Base-by-base conservation (phyloP, 1,140 invertebrate genomes). In the Drosophila parvula region DNA sequence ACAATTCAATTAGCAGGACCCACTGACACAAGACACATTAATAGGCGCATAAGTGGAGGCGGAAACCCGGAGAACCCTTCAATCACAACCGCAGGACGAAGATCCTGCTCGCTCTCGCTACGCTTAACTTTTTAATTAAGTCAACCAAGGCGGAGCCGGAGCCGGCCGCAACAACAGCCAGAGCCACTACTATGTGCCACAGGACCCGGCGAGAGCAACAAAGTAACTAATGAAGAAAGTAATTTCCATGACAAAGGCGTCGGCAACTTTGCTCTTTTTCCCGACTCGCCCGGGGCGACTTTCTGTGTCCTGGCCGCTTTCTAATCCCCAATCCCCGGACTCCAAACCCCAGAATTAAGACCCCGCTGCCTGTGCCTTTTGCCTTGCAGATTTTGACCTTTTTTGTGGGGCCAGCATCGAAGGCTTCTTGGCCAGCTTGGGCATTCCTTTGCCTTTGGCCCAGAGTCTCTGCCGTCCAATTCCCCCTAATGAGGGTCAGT, bases 121-220 rank as follows among this genome's bases (percentile, higher is more conserved):
- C 53, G 74, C 67, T 79, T 57, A 89, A 90, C 80, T 91, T 90
- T 90, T 84, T 90, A 90, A 90, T 90, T 90, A 90, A 90, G 88
- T 90, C 88, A 90, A 71, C 70, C 65, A 59, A 70, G 50, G 61
- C 44, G 56, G 47, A 63, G 64, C 55, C 28, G 64, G 43, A 59
- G 34, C 34, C 14, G 27, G 47, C 47, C 47, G 14, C 27, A 50
- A 30, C 27, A 50, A 50, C 47, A 40, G 48, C n/a, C 10, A 74
- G 62, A 71, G 9, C 32, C 27, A 51, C 59, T 58, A 60, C 55
- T 56, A 44, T 55, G 51, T 27, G 51, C 59, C 53, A 36, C 62
- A 62, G 58, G 58, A 73, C 60, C 75, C 58, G 47, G 28, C 11
- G 50, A 67, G 44, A 62, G 71, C 74, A 78, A 74, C 71, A 86